A percentile compares a stretch with the other conserved stretches of the same genome.
phyloP scores from a whole-genome alignment of 2,888 invertebrate species.

The Erebia epiphron region DNA sequence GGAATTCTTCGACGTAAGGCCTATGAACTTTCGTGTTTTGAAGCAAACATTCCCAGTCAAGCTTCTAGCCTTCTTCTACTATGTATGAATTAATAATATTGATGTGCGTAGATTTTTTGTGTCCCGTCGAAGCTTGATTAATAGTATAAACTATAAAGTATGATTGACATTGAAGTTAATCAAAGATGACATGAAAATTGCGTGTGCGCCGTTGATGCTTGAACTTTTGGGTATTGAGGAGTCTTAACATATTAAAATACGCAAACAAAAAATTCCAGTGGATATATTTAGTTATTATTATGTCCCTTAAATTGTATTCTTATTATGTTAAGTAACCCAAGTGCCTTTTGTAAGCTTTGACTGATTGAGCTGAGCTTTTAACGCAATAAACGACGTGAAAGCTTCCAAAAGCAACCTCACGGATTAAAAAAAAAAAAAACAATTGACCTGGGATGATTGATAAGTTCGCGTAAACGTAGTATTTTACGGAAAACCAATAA shows the following conservation, averaged over 20 bases:
- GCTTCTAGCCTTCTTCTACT: constrained; percentile 1
- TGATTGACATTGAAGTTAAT: constrained; percentile 7
- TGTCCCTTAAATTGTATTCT: neutral
- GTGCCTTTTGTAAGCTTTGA: neutral
- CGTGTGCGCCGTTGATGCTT: neutral
- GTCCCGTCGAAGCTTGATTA: neutral
- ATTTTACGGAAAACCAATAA: constrained; percentile 47
- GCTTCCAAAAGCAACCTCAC: neutral
- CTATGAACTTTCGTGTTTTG: constrained; percentile 61
- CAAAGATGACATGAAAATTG: neutral
- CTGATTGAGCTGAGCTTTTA: neutral
- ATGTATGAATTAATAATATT: constrained; percentile 17
- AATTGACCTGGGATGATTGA: constrained; percentile 18
- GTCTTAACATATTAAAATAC: too few relatives aligned
- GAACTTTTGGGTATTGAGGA: neutral
- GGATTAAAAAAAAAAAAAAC: neutral
- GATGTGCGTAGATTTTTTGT: constrained; percentile 14
- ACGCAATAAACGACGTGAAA: neutral
- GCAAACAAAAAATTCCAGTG: neutral
- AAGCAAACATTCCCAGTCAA: constrained; percentile 31
- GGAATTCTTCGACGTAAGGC: constrained; percentile 62
- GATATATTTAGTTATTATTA: neutral
- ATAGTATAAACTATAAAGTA: neutral
- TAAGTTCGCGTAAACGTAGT: constrained; percentile 48
- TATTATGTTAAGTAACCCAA: too few relatives aligned